phyloP scores from a whole-genome alignment of 2,888 invertebrate genomes.

The Oxystoma pomonae region DNA sequence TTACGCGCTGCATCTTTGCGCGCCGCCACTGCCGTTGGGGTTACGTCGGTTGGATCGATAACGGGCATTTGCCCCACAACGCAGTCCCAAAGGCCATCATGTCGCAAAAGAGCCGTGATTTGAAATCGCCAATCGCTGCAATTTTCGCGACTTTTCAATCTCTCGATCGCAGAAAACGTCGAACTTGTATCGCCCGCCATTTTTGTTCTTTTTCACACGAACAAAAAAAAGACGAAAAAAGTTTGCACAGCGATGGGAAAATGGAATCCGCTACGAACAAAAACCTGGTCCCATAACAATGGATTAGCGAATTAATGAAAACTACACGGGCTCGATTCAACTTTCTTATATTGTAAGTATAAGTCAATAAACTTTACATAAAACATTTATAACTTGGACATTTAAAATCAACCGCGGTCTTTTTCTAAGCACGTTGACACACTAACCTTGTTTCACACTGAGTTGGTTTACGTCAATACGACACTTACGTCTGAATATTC shows the following conservation, averaged over 20 bases:
- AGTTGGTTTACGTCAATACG: no score
- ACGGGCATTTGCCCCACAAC: constrained; percentile 5
- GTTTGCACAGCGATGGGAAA: not conserved
- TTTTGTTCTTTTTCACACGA: not conserved
- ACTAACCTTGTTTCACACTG: no score
- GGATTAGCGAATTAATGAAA: no score
- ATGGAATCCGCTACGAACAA: not conserved
- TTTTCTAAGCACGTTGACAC: no score
- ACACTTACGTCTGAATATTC: no score
- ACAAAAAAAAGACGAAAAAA: not conserved
- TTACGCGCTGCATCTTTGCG: constrained; percentile 5
- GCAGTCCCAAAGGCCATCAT: constrained; percentile 20
- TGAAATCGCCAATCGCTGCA: constrained; percentile 22
- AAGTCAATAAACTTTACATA: no score
- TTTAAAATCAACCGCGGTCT: no score
- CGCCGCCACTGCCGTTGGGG: not conserved
- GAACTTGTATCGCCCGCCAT: not conserved
- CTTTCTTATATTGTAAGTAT: no score
- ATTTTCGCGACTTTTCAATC: constrained; percentile 17
- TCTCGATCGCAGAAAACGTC: constrained; percentile 12
- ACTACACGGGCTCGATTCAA: no score
- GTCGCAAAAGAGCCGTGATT: constrained; percentile 17
- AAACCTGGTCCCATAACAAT: not conserved
- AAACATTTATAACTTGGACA: no score
- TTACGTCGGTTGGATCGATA: constrained; percentile 1